These are phyloP conservation scores for Zootermopsis nevadensis DNA, from an alignment of 2,888 invertebrate species.

Conservation along the genomic window DNA sequence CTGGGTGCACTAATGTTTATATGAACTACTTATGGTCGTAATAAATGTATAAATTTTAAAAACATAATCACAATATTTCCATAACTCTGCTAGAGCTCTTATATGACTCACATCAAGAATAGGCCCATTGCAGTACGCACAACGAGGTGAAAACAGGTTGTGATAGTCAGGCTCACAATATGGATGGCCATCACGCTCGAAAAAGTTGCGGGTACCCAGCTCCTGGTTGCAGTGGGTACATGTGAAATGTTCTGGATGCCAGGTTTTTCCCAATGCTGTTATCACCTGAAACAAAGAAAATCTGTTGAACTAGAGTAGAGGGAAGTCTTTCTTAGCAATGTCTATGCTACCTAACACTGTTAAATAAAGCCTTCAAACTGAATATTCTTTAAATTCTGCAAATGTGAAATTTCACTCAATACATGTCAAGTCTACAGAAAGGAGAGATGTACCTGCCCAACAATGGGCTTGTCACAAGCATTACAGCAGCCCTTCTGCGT, in stretches of 20 bases:
- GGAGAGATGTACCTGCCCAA: conserved; percentile 79
- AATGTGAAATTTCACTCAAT: no score
- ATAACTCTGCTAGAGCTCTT: no score
- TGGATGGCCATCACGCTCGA: conserved; percentile 95
- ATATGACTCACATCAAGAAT: conserved; percentile 89
- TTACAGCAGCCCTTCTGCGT: conserved; percentile 99
- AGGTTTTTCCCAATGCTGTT: conserved; percentile 97
- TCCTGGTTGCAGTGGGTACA: conserved; percentile 98
- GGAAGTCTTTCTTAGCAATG: no score
- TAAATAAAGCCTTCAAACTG: no score
- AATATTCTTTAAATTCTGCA: no score
- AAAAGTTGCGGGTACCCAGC: conserved; percentile 97
- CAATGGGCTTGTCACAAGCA: conserved; percentile 98
- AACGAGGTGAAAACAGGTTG: conserved; percentile 97
- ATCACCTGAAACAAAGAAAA: conserved; percentile 73
- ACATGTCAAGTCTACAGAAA: no score
- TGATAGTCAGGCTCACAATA: conserved; percentile 99
- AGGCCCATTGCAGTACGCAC: conserved; percentile 98
- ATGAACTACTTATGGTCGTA: no score
- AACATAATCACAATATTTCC: no score
- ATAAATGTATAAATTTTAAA: no score
- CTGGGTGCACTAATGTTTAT: no score
- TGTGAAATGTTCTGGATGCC: conserved; percentile 99
- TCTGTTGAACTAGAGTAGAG: not conserved
- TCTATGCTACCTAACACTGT: no score